Base-by-base conservation (phyloP, 1,140 invertebrate genomes). In the Eriosoma lanigerum region DNA sequence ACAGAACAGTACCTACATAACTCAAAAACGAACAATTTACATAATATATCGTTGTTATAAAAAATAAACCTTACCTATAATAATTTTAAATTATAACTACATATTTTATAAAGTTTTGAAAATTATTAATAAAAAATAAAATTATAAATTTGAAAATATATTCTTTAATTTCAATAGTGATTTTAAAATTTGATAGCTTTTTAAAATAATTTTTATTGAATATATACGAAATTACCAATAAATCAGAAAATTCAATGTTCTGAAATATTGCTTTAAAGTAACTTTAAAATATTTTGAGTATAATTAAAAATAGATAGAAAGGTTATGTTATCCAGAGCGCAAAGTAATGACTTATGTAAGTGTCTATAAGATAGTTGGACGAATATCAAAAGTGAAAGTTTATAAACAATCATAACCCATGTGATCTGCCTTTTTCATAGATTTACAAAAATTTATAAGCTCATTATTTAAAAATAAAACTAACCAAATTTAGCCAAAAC, bases 341-440 rank as follows among this genome's bases (percentile, higher is more conserved):
- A 73, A 54, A 73, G 50, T 73, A 73, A 54, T 73, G 50, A 29
- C 70, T 73, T 73, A 76, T 58, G 52, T 76, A 76, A 76, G 72
- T 76, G 1, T 58, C n/a, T 44, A 76, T 24, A 76, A 76, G 26
- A 24, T 76, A 54, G 72, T 76, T 76, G 72, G 72, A 56, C n/a
- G 32, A 76, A 32, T 58, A 58, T 56, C 72, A 76, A 76, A 76
- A 76, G 72, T 38, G 72, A 76, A 76, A 76, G 72, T 58, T 21
- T 58, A 76, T 4, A 76, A 58, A 68, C 48, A 68, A 68, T 48
- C 66, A 68, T 68, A 46, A n/a, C 13, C 12, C 24, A 68, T 68
- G 66, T 68, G 44, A 21, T 46, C 66, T 68, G 44, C 66, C 21
- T 68, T 68, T 68, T 21, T 48, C 10, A 17, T 68, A 17, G 17